Evolutionary conservation across 2,113 vertebrate genomes (phyloP).

Genomic region (Arenaria interpres): DNA sequence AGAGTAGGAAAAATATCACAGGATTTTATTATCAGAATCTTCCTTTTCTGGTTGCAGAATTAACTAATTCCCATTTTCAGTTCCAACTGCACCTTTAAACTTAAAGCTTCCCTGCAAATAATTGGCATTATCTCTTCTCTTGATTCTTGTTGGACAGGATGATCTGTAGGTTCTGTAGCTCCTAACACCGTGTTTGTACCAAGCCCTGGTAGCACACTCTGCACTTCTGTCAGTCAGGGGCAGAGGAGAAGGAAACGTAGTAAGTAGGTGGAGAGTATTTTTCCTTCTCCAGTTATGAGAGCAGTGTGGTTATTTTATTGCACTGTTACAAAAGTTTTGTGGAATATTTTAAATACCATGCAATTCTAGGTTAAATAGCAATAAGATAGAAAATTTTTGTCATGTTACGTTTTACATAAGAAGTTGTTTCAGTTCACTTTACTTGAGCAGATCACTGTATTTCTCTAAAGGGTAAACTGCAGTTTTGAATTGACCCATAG

Average conservation of each 20-base stretch:
- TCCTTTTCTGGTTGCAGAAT: background rate
- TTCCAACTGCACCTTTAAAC: background rate
- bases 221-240: background rate
- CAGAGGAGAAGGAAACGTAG: background rate
- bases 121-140: background rate
- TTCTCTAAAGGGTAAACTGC: background rate
- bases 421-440: background rate
- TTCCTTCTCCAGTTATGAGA: background rate
- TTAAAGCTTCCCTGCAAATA: background rate
- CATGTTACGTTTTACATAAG: background rate
- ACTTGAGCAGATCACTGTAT: background rate
- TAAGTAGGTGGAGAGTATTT: accelerated
- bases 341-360: background rate
- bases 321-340: background rate
- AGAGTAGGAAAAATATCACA: background rate
- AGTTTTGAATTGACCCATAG: background rate
- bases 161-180: background rate
- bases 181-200: background rate
- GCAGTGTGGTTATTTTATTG: background rate
- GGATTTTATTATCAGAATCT: background rate
- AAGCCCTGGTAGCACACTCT: background rate
- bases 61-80: background rate
- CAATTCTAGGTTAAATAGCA: background rate
- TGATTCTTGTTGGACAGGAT: background rate
- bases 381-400: background rate